Evolutionary conservation across 2,113 vertebrate species (phyloP), one percentile per base, ranked within the genome.

Genomic region (Ciconia maguari): DNA sequence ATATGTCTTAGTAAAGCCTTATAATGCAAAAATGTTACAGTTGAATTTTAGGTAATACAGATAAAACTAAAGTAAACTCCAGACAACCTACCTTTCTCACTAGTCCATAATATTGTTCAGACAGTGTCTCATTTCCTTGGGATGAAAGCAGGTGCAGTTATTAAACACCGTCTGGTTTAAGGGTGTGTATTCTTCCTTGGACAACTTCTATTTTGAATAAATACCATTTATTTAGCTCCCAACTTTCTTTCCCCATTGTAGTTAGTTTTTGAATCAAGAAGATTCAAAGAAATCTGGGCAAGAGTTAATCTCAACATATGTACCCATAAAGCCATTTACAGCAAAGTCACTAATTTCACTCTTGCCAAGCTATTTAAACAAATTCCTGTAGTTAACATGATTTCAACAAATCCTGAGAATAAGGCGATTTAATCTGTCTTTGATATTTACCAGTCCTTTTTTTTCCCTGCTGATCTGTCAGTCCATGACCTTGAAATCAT

Each of bases 401-500:
- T 94, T 97, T 96, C 81, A 96, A 38, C 41, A 96, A 92, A 96
- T 90, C 84, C 72, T 88, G 83, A 83, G 86, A 93, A 96, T 83
- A 66, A 65, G 34, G 51, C 21, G 32, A 66, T 91, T 94, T 95
- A 54, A 70, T 90, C 49, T 76, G 21, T 86, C 78, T 96, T 91
- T 95, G 92, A 89, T 94, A 87, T 96, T 96, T 96, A 90, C 70
- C 58, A 96, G 71, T 27, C 60, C 3, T 87, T 51, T 55, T 82
- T 57, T 75, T 76, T 26, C 16, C 85, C 68, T 51, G 69, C 68
- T 77, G 10, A 78, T 91, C 82, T 96, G 46, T 68, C 77, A 78
- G 80, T 83, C 66, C 41, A 49, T 30, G 70, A 96, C 96, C 96
- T 97, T 95, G 96, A 96, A 97, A 90, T 95, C 66, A 83, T 95